A percentile compares a stretch with the other conserved stretches of the same genome.
Evolutionary conservation across 2,888 invertebrate species (phyloP).

Genomic region (Drosophila longiperda): DNA sequence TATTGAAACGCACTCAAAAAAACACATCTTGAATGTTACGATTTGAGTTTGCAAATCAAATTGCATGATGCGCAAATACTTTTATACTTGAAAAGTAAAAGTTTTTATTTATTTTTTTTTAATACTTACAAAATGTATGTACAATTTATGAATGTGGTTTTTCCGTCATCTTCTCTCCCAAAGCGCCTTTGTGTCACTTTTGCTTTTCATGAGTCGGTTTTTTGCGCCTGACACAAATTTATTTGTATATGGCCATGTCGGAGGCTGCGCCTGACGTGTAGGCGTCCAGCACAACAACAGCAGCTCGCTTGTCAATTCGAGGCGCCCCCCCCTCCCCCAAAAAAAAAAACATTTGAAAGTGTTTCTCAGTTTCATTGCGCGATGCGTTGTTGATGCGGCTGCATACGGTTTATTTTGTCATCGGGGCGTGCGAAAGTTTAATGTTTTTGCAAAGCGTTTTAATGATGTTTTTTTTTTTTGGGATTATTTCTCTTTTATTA

Average conservation of each 20-base stretch:
- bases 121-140: slow-evolving; percentile 46
- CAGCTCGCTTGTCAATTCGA: slow-evolving; percentile 19
- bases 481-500: slow-evolving; percentile 15
- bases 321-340: slow-evolving; percentile 11
- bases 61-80: slow-evolving; percentile 76
- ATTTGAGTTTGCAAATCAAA: slow-evolving; percentile 66
- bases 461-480: neutral
- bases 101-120: slow-evolving; percentile 49
- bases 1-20: slow-evolving; percentile 50
- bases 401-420: slow-evolving; percentile 34
- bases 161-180: slow-evolving; percentile 15
- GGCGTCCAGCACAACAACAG: slow-evolving; percentile 41
- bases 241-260: slow-evolving; percentile 38
- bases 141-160: slow-evolving; percentile 23
- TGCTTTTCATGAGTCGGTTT: slow-evolving; percentile 61
- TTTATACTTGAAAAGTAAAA: slow-evolving; percentile 68
- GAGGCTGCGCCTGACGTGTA: slow-evolving; percentile 58
- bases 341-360: slow-evolving; percentile 57
- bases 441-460: slow-evolving; percentile 2
- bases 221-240: slow-evolving; percentile 47
- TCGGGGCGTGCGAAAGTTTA: slow-evolving; percentile 46
- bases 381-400: slow-evolving; percentile 20
- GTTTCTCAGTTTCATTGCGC: slow-evolving; percentile 18
- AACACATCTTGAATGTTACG: slow-evolving; percentile 41
- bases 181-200: slow-evolving; percentile 64